These are phyloP conservation scores for Rhodophaea formosa DNA, from an alignment of 2,888 invertebrate genomes.

Conservation along the genomic window DNA sequence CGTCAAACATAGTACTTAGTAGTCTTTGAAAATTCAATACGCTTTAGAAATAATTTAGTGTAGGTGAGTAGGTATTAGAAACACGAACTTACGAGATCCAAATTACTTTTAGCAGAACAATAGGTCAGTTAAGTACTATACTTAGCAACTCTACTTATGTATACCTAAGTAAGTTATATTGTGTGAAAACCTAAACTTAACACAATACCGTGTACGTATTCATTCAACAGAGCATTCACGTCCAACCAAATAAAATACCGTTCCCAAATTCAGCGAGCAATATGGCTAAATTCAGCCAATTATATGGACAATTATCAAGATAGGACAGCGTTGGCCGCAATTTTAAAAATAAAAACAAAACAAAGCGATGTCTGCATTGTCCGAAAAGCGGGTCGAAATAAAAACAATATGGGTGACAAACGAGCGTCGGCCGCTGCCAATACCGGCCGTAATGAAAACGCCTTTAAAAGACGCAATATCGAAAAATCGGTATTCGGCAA, in stretches of 20 bases:
- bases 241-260: constrained; percentile 29
- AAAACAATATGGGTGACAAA: constrained; percentile 62
- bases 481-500: constrained; percentile 64
- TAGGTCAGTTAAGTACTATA: too few species aligned
- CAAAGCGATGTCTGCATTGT: constrained; percentile 45
- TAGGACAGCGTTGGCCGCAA: constrained; percentile 57
- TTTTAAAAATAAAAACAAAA: constrained; percentile 43
- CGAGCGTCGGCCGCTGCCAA: constrained; percentile 45
- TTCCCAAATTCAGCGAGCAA: constrained; percentile 46
- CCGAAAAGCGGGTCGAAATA: constrained; percentile 42
- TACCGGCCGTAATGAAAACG: constrained; percentile 43
- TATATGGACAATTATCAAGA: constrained; percentile 74
- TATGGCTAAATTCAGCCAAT: constrained; percentile 70
- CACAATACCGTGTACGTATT: not conserved
- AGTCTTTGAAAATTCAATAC: too few species aligned
- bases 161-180: too few species aligned
- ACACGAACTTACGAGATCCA: too few species aligned
- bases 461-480: constrained; percentile 55
- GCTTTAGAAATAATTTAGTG: too few species aligned
- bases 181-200: too few species aligned
- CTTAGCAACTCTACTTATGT: too few species aligned
- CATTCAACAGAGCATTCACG: not conserved
- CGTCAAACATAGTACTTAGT: too few species aligned
- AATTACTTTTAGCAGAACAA: too few species aligned
- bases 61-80: too few species aligned